Evolutionary conservation across 2,797 vertebrate genomes (phyloP), one percentile per base, ranked within the genome.

Genomic region (Glossophaga mutica): DNA sequence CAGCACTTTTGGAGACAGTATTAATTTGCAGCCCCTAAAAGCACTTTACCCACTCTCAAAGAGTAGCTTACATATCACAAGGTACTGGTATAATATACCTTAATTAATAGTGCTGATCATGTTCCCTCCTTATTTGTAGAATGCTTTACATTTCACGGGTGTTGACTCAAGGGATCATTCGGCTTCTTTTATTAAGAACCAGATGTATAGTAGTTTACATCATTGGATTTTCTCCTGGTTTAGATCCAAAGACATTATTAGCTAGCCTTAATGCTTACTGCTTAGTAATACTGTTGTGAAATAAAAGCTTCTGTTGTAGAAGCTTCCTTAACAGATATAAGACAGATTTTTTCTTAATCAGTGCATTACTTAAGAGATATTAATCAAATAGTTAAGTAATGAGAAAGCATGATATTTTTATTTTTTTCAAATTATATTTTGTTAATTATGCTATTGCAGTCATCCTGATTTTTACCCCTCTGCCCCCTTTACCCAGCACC

Each of bases 171-270:
- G 83, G 92, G 77, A 95, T 94, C 87, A 59, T 79, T 95, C 5
- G 7, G 42, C 48, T 93, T 70, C 86, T 92, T 93, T 84, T 90
- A 95, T 59, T 88, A 97, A 96, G 65, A 91, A 95, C 95, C 92
- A 85, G 59, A 81, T 81, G 48, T 65, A 73, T 50, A 94, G 62
- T 70, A 48, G 14, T 95, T 95, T 92, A 90, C 71, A 95, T 95
- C 92, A 95, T 34, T 95, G 84, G 59, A 59, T 95, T 95, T 90
- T 78, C 94, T 97, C 52, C 91, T 91, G 91, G 84, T 94, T 95
- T 93, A 90, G 34, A 90, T 94, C 95, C 96, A 97, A 96, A 96
- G 93, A 79, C 82, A 46, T 86, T 73, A 87, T 86, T 86, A 93
- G 87, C 39, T 59, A 71, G 26, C 32, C 94, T 87, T 81, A 91